phyloP scores from a whole-genome alignment of 1,140 invertebrate genomes.

The Plutomurus gul region DNA sequence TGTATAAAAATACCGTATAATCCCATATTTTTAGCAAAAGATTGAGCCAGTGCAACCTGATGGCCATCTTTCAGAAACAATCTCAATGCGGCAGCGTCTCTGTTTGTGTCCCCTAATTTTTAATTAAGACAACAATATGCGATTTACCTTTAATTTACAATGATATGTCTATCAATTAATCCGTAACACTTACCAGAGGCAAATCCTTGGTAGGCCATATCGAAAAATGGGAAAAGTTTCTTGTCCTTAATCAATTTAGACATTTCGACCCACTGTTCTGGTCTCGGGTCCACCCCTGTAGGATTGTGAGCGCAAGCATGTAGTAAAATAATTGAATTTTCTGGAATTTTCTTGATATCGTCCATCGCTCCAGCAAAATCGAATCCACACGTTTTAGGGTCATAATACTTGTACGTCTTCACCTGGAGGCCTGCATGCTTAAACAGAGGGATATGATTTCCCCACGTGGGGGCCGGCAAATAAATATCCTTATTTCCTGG shows the following conservation, averaged over 20 bases:
- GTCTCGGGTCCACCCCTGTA: slow-evolving; percentile 93
- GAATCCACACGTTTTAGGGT: slow-evolving; percentile 92
- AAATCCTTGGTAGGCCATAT: slow-evolving; percentile 99
- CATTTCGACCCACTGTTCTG: slow-evolving; percentile 88
- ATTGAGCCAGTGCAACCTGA: slow-evolving; percentile 87
- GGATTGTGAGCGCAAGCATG: slow-evolving; percentile 99
- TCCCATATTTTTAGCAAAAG: slow-evolving; percentile 99
- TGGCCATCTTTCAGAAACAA: slow-evolving; percentile 93
- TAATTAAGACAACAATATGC: slow-evolving; percentile 22
- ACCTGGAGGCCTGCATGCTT: slow-evolving; percentile 84
- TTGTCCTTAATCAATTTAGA: slow-evolving; percentile 78
- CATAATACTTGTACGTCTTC: slow-evolving; percentile 94
- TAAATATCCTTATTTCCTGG: slow-evolving; percentile 84
- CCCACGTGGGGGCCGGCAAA: slow-evolving; percentile 95
- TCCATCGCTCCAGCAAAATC: slow-evolving; percentile 89
- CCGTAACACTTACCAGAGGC: slow-evolving; percentile 66
- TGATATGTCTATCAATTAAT: background rate
- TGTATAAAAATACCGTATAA: slow-evolving; percentile 69
- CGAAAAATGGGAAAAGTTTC: slow-evolving; percentile 95
- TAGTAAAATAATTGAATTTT: slow-evolving; percentile 87
- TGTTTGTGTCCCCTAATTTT: slow-evolving; percentile 74
- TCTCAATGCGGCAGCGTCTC: slow-evolving; percentile 87
- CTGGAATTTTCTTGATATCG: slow-evolving; percentile 94
- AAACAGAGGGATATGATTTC: slow-evolving; percentile 94
- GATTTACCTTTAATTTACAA: background rate